phyloP scores from a whole-genome alignment of 2,797 vertebrate genomes.

The Trachops cirrhosus region DNA sequence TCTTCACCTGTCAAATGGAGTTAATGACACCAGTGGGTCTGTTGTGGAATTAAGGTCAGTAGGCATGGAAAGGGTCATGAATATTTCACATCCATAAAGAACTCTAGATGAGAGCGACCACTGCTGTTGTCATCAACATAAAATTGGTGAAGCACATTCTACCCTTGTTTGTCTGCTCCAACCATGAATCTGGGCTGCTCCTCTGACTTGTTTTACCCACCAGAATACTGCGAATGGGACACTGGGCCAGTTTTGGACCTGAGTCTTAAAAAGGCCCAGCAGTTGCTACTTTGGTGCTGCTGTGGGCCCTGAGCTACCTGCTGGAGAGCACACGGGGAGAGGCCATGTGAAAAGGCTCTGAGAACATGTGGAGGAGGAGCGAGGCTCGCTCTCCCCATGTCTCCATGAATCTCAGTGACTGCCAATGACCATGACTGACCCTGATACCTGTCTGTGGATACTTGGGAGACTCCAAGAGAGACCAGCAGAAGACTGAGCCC shows the following conservation, averaged over 20 bases:
- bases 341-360: neutral
- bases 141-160: neutral
- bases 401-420: neutral
- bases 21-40: neutral
- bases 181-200: neutral
- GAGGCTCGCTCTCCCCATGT: neutral
- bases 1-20: neutral
- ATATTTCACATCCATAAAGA: neutral
- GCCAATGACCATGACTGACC: neutral
- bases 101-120: neutral
- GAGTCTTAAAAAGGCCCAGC: neutral
- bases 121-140: accelerated
- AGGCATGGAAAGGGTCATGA: neutral
- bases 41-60: neutral
- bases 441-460: neutral
- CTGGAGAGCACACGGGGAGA: neutral
- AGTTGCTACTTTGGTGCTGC: neutral
- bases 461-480: neutral
- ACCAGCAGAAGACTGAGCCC: neutral
- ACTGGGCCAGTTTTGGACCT: neutral
- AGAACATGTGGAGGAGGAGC: neutral
- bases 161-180: neutral
- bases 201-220: neutral
- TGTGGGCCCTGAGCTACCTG: neutral
- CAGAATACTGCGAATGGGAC: neutral